These are phyloP conservation scores for Amblyjoppa proteus DNA, from an alignment of 2,888 invertebrate genomes.

Conservation along the genomic window DNA sequence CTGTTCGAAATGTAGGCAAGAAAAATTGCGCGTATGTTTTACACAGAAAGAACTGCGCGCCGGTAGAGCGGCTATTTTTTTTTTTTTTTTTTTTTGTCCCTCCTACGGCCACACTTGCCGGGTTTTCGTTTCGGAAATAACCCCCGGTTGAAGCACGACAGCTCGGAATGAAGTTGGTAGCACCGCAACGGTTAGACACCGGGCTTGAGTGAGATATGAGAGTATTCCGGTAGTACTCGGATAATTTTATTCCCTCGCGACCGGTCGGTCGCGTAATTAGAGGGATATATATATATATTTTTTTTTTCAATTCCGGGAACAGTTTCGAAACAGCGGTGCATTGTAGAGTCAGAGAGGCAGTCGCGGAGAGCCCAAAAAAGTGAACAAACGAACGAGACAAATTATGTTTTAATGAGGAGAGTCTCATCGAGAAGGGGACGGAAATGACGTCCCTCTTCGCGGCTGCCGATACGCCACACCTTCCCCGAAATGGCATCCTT, in stretches of 20 bases:
- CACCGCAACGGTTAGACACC: background rate
- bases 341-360: background rate
- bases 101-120: background rate
- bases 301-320: slow-evolving; percentile 6
- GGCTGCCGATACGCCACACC: slow-evolving; percentile 8
- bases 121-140: slow-evolving; percentile 2
- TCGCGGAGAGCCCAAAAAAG: background rate
- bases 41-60: background rate
- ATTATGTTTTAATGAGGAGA: slow-evolving; percentile 61
- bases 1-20: background rate
- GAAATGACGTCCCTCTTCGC: slow-evolving; percentile 48
- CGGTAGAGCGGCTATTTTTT: background rate
- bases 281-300: slow-evolving; percentile 21
- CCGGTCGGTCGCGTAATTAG: slow-evolving; percentile 53
- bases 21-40: background rate
- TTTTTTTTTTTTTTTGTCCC: background rate
- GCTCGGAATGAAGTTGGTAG: background rate
- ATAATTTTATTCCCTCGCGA: slow-evolving; percentile 43
- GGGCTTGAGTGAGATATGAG: slow-evolving; percentile 10
- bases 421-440: slow-evolving; percentile 44
- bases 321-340: slow-evolving; percentile 28
- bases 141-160: background rate
- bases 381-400: slow-evolving; percentile 45
- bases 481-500: slow-evolving; percentile 40
- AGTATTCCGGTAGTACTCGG: slow-evolving; percentile 32